Percentiles rank a stretch among this genome's conserved stretches.
phyloP scores from a whole-genome alignment of 1,140 invertebrate species.

The Rhagoletis zephyria region DNA sequence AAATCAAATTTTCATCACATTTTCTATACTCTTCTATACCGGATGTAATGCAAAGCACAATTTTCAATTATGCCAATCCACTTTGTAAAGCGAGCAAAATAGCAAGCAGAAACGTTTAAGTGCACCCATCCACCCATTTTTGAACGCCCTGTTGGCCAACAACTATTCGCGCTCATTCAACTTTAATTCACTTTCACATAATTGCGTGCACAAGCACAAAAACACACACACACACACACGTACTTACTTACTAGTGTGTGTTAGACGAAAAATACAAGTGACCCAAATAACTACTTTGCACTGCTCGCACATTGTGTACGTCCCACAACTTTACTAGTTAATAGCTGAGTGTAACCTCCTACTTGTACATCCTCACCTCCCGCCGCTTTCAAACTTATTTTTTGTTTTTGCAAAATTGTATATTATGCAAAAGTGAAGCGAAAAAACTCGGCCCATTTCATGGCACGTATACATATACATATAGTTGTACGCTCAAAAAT shows the following conservation, averaged over 20 bases:
- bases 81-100: background rate
- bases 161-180: slow-evolving; percentile 41
- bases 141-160: slow-evolving; percentile 30
- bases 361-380: background rate
- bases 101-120: background rate
- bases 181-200: slow-evolving; percentile 48
- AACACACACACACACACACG: background rate
- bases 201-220: slow-evolving; percentile 40
- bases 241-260: background rate
- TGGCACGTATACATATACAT: background rate
- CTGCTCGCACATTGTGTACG: background rate
- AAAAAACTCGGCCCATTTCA: slow-evolving; percentile 28
- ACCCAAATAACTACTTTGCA: slow-evolving; percentile 49
- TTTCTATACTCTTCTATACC: slow-evolving; percentile 22
- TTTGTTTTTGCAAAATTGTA: background rate
- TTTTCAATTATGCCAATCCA: slow-evolving; percentile 43
- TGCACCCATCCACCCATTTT: background rate
- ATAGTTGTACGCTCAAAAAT: slow-evolving; percentile 16
- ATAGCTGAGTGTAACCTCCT: background rate
- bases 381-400: background rate
- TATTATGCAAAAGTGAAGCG: background rate
- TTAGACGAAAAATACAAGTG: background rate
- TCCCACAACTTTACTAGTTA: slow-evolving; percentile 18
- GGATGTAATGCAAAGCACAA: slow-evolving; percentile 45
- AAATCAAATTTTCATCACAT: background rate